Evolutionary conservation across 2,113 vertebrate species (phyloP).

Genomic region (Mohoua ochrocephala): DNA sequence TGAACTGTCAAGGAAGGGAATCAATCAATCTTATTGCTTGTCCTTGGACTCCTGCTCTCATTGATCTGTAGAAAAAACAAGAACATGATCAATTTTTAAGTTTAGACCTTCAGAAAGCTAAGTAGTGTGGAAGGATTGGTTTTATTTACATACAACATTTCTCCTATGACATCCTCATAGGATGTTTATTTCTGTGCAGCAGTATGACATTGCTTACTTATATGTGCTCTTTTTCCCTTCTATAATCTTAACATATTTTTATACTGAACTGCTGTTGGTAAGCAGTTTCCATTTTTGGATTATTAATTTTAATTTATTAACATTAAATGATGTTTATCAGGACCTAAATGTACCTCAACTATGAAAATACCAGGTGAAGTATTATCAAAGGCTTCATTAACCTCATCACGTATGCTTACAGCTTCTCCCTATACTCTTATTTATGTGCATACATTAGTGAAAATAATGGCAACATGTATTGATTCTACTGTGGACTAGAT

Average conservation of each 20-base stretch:
- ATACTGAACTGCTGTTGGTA: not conserved
- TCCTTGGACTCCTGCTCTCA: not conserved
- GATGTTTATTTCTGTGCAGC: not conserved
- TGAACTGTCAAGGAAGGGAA: not conserved
- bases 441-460: not conserved
- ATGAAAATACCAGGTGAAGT: not conserved
- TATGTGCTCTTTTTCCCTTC: not conserved
- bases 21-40: not conserved
- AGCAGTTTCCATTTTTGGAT: not conserved
- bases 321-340: not conserved
- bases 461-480: not conserved
- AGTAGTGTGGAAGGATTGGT: not conserved
- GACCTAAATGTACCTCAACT: not conserved
- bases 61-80: not conserved
- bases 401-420: not conserved
- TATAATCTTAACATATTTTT: not conserved
- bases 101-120: not conserved
- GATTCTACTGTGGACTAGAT: not conserved
- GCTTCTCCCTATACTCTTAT: not conserved
- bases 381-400: not conserved
- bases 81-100: not conserved
- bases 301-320: not conserved
- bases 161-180: not conserved
- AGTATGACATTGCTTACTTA: not conserved
- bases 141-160: not conserved